Base-by-base conservation (phyloP, 2,797 vertebrate species). In the Ispidina lecontei region DNA sequence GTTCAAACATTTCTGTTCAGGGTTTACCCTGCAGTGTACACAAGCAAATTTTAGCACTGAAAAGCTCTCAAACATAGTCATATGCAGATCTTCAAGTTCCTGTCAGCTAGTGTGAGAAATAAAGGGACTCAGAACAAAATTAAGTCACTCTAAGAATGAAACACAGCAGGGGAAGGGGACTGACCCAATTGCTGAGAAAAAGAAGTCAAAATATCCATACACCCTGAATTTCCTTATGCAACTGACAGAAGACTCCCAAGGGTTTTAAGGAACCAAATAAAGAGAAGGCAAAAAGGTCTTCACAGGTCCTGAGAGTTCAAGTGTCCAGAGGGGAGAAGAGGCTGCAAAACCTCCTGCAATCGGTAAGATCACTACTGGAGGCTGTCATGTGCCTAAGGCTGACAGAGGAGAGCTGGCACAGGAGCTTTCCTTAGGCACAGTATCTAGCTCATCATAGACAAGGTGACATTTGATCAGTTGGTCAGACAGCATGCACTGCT, bases 31-130 rank as follows among this genome's bases (percentile, higher is more conserved):
- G 5, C 31, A 83, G 39, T 22, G 19, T n/a, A 63, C 37, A 55
- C 89, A 92, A 72, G 17, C 4, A 51, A 64, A 52, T 54, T 43
- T 62, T 19, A 82, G 67, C 22, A 25, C 22, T 37, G 47, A 59
- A 83, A 87, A 93, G 85, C 80, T 87, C 85, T 78, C 67, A 65
- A 89, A 89, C 35, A 91, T 14, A 89, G 43, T 69, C 67, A 33
- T 43, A 64, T 39, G 26, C 41, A 87, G 56, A 91, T 65, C 37
- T 69, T 58, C 0, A 3, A 94, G 86, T 93, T 94, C 85, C 71
- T 77, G 81, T 86, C 80, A 73, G 15, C 74, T 52, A 81, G 26
- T 6, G 4, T 44, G 83, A 91, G 83, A 89, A 84, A 9, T 37
- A 91, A 90, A 35, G 59, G 41, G 79, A 84, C 93, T 68, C 71